A percentile compares a stretch with the other conserved stretches of the same genome.
Evolutionary conservation across 1,140 invertebrate genomes (phyloP).

Genomic region (Caenorhabditis remanei): DNA sequence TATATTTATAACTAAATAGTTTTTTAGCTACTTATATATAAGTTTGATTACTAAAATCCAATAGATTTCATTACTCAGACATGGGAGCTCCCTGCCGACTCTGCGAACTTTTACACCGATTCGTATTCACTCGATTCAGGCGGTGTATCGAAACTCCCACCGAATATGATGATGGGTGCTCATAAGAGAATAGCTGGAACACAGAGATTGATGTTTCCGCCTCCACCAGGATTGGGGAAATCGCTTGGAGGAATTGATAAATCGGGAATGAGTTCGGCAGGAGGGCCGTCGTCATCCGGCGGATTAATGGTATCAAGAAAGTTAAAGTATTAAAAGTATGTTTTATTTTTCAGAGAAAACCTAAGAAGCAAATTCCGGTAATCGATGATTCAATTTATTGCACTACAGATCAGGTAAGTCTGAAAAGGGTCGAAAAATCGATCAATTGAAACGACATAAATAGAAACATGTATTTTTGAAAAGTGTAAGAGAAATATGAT

Average conservation of each 20-base stretch:
- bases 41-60: no score
- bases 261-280: no score
- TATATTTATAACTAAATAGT: no score
- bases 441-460: no score
- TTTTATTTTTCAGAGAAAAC: slow-evolving; percentile 14
- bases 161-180: neutral
- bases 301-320: neutral
- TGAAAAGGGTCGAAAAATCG: no score
- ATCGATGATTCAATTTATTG: slow-evolving; percentile 48
- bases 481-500: no score
- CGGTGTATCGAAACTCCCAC: neutral
- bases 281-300: neutral
- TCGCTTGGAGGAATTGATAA: no score
- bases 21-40: no score
- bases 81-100: neutral
- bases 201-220: slow-evolving; percentile 3
- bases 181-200: slow-evolving; percentile 24
- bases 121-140: neutral
- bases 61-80: no score
- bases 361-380: slow-evolving; percentile 17
- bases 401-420: slow-evolving; percentile 18
- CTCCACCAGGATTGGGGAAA: neutral
- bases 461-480: no score
- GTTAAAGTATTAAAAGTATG: neutral
- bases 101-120: slow-evolving; percentile 4